Percentiles rank a stretch among this genome's conserved stretches.
These are phyloP conservation scores for Torymus texanus DNA, from an alignment of 2,888 invertebrate species.

Conservation along the genomic window DNA sequence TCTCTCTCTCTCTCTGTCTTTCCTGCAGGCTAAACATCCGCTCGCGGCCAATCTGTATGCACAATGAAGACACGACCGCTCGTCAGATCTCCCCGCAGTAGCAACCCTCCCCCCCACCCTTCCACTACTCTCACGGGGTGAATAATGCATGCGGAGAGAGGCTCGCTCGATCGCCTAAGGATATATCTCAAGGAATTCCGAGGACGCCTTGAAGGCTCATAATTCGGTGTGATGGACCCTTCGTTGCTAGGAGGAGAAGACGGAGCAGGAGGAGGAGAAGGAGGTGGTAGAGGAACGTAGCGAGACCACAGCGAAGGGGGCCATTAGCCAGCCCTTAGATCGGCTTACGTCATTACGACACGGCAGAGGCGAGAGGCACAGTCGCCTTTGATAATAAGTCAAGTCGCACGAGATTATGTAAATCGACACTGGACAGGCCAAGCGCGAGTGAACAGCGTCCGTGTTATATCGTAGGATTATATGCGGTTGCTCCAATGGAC, in stretches of 20 bases:
- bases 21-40: too few relatives aligned
- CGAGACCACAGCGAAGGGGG: too few relatives aligned
- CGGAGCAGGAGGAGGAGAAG: too few relatives aligned
- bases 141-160: neutral
- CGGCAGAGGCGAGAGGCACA: neutral
- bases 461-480: neutral
- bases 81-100: too few relatives aligned
- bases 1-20: too few relatives aligned
- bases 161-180: neutral
- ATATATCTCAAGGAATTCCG: neutral
- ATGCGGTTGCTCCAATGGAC: neutral
- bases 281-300: too few relatives aligned
- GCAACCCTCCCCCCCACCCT: too few relatives aligned
- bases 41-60: too few relatives aligned
- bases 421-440: constrained; percentile 4
- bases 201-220: constrained; percentile 33
- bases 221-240: constrained; percentile 38
- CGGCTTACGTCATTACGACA: constrained; percentile 49
- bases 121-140: too few relatives aligned
- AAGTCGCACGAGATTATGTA: constrained; percentile 42
- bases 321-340: constrained; percentile 24
- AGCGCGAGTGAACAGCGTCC: neutral
- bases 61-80: too few relatives aligned
- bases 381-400: constrained; percentile 31
- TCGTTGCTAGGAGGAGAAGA: neutral